Evolutionary conservation across 2,113 vertebrate genomes (phyloP).

Genomic region (Hippolais icterina): DNA sequence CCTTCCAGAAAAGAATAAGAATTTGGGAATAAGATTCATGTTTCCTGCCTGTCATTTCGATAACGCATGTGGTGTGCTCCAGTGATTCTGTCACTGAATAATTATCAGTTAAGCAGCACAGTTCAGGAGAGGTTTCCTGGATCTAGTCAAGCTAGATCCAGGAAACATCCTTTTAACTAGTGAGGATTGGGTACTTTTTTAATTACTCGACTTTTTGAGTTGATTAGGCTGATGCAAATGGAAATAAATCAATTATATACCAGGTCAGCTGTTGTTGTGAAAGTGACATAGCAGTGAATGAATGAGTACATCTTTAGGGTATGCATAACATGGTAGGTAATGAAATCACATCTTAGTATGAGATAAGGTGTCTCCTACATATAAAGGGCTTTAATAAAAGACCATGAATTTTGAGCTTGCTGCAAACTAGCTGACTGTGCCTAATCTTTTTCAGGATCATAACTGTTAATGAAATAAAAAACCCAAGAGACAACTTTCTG

Average conservation of each 20-base stretch:
- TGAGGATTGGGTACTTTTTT: background rate
- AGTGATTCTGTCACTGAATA: background rate
- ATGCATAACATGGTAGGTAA: background rate
- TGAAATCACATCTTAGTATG: background rate
- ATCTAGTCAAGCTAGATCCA: background rate
- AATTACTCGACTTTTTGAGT: background rate
- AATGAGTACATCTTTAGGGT: background rate
- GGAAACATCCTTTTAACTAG: background rate
- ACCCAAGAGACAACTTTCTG: background rate
- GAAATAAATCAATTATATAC: background rate
- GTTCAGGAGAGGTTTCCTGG: background rate
- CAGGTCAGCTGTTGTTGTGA: background rate
- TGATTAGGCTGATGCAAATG: background rate
- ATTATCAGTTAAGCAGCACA: background rate
- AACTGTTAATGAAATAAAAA: background rate
- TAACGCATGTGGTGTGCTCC: background rate
- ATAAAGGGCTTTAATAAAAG: background rate
- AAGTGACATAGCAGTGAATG: background rate
- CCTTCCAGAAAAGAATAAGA: background rate
- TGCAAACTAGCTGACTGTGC: background rate
- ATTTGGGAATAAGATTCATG: background rate
- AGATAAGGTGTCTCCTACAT: background rate
- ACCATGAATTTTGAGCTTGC: background rate
- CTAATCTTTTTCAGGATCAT: background rate
- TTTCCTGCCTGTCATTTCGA: background rate